Evolutionary conservation across 2,888 invertebrate species (phyloP).

Genomic region (Acrobasis suavella): DNA sequence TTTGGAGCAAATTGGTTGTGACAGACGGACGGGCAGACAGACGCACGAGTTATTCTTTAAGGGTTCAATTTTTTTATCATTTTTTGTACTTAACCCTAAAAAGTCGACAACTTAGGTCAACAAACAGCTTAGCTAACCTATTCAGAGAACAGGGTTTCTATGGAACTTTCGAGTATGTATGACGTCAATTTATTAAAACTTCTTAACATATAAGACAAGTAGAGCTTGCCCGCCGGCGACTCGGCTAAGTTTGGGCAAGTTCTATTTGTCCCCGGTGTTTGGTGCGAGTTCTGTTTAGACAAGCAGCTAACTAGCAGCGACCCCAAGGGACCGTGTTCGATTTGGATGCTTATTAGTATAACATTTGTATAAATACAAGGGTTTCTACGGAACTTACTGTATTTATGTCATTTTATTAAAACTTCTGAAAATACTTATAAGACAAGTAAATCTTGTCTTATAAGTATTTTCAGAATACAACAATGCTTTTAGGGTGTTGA

Average conservation of each 20-base stretch:
- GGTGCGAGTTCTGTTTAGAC: constrained; percentile 6
- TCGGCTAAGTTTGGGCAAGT: constrained; percentile 2
- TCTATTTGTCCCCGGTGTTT: constrained; percentile 14
- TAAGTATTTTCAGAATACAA: no score
- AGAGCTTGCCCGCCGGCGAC: background rate
- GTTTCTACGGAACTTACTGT: no score
- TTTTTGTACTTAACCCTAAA: no score
- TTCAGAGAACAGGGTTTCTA: background rate
- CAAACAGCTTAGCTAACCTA: background rate
- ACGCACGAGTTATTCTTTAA: no score
- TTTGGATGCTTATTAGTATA: background rate
- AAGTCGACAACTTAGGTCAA: background rate
- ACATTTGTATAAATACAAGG: no score
- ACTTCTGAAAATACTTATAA: no score
- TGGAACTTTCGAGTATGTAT: constrained; percentile 1
- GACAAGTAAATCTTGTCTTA: no score
- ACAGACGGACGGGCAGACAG: no score
- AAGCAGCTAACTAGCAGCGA: constrained; percentile 3
- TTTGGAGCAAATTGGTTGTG: no score
- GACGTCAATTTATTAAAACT: constrained; percentile 17
- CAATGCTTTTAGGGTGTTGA: no score
- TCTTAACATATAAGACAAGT: constrained; percentile 21
- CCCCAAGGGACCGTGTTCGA: background rate
- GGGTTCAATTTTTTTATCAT: no score
- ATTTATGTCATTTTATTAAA: no score